Evolutionary conservation across 2,888 invertebrate species (phyloP).

Genomic region (Nymphalis urticae): DNA sequence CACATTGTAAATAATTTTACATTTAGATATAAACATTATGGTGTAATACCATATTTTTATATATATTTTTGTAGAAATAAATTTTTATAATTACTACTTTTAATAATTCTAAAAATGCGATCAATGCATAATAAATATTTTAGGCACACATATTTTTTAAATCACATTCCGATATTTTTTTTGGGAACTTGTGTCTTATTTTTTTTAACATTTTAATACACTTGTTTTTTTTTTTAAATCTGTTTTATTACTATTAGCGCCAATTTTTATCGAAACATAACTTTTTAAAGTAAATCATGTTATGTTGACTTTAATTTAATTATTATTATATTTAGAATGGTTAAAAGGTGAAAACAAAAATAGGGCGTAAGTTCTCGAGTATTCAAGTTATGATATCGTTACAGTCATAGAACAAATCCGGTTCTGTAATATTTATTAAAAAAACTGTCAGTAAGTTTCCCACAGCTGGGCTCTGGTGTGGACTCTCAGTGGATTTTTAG

Average conservation of each 20-base stretch:
- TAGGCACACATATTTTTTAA: slow-evolving; percentile 14
- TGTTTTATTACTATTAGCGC: not conserved
- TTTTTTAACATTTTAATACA: not conserved
- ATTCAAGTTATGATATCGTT: too few relatives aligned
- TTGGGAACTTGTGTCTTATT: not conserved
- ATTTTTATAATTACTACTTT: slow-evolving; percentile 16
- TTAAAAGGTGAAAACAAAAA: not conserved
- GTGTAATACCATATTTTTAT: slow-evolving; percentile 37
- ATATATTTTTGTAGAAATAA: slow-evolving; percentile 33
- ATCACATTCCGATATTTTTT: slow-evolving; percentile 28
- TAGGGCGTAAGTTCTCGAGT: too few relatives aligned
- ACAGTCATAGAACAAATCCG: too few relatives aligned
- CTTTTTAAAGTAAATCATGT: too few relatives aligned
- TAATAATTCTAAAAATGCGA: slow-evolving; percentile 10
- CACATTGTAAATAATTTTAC: slow-evolving; percentile 36
- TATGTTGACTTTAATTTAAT: too few relatives aligned
- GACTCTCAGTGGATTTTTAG: too few relatives aligned
- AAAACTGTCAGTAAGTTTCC: too few relatives aligned
- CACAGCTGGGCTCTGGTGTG: too few relatives aligned
- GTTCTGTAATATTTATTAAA: too few relatives aligned
- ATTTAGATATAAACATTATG: slow-evolving; percentile 31
- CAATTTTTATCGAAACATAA: slow-evolving; percentile 1
- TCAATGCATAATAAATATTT: slow-evolving; percentile 30
- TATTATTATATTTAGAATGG: too few relatives aligned
- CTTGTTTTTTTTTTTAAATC: not conserved